Percentiles rank a stretch among this genome's conserved stretches.
Evolutionary conservation across 2,888 invertebrate species (phyloP).

Genomic region (Harmothoe impar): DNA sequence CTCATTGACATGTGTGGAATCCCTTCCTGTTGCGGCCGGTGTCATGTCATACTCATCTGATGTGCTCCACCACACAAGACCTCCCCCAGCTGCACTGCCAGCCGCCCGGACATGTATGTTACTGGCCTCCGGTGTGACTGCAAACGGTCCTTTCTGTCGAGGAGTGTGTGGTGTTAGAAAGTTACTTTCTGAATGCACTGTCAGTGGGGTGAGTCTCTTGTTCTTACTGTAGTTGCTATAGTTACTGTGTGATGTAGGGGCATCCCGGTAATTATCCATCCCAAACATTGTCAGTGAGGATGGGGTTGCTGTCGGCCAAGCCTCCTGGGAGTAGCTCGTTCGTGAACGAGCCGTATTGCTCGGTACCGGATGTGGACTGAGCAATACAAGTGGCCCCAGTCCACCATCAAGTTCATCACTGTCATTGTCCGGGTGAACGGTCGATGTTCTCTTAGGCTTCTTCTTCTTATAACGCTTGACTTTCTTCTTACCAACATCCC

Average conservation of each 20-base stretch:
- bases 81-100: neutral
- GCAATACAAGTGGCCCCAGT: neutral
- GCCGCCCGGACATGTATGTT: neutral
- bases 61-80: neutral
- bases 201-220: neutral
- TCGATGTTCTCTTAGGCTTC: neutral
- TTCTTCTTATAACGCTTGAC: constrained; percentile 42
- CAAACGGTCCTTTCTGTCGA: neutral
- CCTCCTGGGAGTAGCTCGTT: constrained; percentile 18
- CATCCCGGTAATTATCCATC: neutral
- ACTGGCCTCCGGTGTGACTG: neutral
- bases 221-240: constrained; percentile 18
- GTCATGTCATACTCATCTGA: constrained; percentile 50
- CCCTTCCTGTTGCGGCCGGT: neutral
- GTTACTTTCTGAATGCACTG: neutral
- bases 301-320: neutral
- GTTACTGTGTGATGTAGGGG: constrained; percentile 43
- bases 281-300: neutral
- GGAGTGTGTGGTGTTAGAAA: constrained; percentile 4
- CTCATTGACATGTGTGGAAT: neutral
- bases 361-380: neutral
- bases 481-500: neutral
- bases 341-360: neutral
- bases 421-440: neutral
- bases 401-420: constrained; percentile 18